These are phyloP conservation scores for Rhea pennata DNA, from an alignment of 2,113 vertebrate genomes.

Conservation along the genomic window DNA sequence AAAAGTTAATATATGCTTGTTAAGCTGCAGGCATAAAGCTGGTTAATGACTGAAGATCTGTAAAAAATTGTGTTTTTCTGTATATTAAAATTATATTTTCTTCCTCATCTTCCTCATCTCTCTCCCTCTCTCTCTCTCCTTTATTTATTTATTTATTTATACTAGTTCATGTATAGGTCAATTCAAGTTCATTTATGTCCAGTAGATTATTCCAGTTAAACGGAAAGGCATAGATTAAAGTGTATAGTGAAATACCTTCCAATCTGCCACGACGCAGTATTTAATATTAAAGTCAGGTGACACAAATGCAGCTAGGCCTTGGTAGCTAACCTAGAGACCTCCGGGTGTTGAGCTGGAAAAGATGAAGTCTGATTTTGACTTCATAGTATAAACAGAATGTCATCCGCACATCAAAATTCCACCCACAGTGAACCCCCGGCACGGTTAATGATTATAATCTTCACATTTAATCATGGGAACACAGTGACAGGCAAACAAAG, in stretches of 20 bases:
- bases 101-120: not conserved
- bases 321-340: constrained; percentile 83
- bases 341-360: constrained; percentile 88
- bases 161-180: constrained; percentile 80
- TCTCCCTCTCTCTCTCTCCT: not conserved
- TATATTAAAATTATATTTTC: not conserved
- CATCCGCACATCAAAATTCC: constrained; percentile 77
- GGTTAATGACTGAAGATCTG: not conserved
- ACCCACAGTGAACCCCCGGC: constrained; percentile 74
- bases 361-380: constrained; percentile 82
- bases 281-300: constrained; percentile 78
- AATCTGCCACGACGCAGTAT: constrained; percentile 52
- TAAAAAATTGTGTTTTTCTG: not conserved
- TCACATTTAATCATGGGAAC: constrained; percentile 83
- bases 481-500: constrained; percentile 82
- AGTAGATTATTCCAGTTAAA: constrained; percentile 79
- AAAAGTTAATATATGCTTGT: not conserved
- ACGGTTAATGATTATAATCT: constrained; percentile 84
- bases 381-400: constrained; percentile 80
- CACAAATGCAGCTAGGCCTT: constrained; percentile 42
- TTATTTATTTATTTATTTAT: not conserved
- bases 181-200: constrained; percentile 78
- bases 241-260: constrained; percentile 55
- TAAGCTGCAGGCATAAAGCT: not conserved
- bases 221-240: constrained; percentile 60